These are phyloP conservation scores for Theonella swinhoei DNA, from an alignment of 37 sponge, comb jelly and placozoan species.

Conservation along the genomic window DNA sequence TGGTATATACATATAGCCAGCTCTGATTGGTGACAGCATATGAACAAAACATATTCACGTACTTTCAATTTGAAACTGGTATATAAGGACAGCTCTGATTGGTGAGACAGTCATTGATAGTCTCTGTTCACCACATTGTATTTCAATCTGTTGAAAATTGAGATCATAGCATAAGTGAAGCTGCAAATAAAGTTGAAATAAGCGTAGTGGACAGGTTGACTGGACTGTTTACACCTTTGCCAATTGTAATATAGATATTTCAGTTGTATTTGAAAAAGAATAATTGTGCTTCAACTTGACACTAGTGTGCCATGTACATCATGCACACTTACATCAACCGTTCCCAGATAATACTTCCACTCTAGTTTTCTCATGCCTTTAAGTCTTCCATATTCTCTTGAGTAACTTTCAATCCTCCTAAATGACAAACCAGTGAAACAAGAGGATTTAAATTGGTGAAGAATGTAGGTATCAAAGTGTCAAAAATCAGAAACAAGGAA, in stretches of 20 bases:
- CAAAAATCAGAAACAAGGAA: too few species aligned
- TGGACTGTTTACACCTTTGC: too few species aligned
- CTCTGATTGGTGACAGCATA: not conserved
- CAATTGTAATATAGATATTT: too few species aligned
- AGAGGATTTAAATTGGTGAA: too few species aligned
- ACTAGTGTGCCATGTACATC: not conserved
- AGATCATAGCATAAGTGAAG: too few species aligned
- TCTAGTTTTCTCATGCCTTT: conserved; percentile 89
- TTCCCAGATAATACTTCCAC: conserved; percentile 84
- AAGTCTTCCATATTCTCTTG: conserved; percentile 38
- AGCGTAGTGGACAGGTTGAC: too few species aligned
- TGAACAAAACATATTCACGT: not conserved
- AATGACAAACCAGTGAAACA: too few species aligned
- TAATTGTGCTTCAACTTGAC: too few species aligned
- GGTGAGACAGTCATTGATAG: conserved; percentile 83
- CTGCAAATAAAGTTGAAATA: too few species aligned
- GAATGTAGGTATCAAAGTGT: too few species aligned
- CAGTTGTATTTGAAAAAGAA: too few species aligned
- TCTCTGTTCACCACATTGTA: conserved; percentile 67
- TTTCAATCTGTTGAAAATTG: conserved; percentile 52
- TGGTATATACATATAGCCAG: not conserved
- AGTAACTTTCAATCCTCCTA: conserved; percentile 64
- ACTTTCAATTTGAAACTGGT: conserved; percentile 70
- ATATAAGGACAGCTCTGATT: conserved; percentile 79
- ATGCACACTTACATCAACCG: conserved; percentile 25